Base-by-base conservation (phyloP, 2,888 invertebrate genomes). In the Penaeus monodon region DNA sequence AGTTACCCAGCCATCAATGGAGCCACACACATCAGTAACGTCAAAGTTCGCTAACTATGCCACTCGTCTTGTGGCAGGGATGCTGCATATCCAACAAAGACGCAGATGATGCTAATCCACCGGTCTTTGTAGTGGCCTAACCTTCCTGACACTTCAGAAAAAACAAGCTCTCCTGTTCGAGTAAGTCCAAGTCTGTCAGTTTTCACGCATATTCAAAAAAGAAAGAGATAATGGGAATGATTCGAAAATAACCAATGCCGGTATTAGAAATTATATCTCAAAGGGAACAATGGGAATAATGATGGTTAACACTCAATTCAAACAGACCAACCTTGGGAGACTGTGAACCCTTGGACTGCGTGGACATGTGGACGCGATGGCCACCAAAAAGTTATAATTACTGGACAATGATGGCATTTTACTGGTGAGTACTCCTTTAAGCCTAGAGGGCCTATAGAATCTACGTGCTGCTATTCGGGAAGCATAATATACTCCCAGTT, bases 341-440 rank as follows among this genome's bases (percentile, higher is more conserved):
- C n/a, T n/a, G 85, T 90, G 7, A 85, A 88, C 74, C 88, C 88
- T 17, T 86, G 1, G 88, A 90, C 76, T 90, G 89, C 22, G 88
- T 88, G 12, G 89, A 90, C 49, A 88, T 90, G 88, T 90, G 86
- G 86, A 49, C 88, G 89, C 65, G 89, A 90, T 70, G 89, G 88
- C 10, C 84, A 73, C 38, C 88, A 87, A 74, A 88, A 90, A 76
- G 86, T 85, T 49, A 70, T 90, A 44, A 4, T 88, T 6, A 84
- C 57, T n/a, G 89, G n/a, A 90, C 57, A 14, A 1, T 24, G 89
- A 90, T 44, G 89, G 89, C 4, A 73, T 86, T 1, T 57, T 88
- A n/a, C 57, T 12, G 85, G 88, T 88, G 63, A 38, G 88, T 77
- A 57, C 57, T 57, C 17, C 17, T 17, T 57, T 14, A 57, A 57